Percentiles rank a stretch among this genome's conserved stretches.
These are phyloP conservation scores for Hyposoter didymator DNA, from an alignment of 2,888 invertebrate genomes.

Conservation along the genomic window DNA sequence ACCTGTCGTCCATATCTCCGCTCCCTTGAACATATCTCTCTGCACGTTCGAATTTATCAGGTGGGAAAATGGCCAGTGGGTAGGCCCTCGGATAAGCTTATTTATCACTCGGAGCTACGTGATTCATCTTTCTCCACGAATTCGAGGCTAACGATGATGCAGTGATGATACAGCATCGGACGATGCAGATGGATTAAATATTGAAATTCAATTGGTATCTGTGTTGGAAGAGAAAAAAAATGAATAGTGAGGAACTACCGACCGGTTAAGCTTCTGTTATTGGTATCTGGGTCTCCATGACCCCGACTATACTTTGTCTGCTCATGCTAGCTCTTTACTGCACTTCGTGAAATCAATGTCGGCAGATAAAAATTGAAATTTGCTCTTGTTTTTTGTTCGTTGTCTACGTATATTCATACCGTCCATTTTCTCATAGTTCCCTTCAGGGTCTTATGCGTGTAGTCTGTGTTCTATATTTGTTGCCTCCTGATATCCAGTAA, in stretches of 20 bases:
- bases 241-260: too few species aligned
- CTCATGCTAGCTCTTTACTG: neutral
- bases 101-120: neutral
- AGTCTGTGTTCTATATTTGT: constrained; percentile 30
- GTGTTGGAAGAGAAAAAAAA: too few species aligned
- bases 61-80: neutral
- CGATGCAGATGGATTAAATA: neutral
- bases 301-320: too few species aligned
- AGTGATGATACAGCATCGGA: neutral
- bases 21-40: neutral
- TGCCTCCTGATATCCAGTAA: constrained; percentile 26
- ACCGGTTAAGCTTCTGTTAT: too few species aligned
- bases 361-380: neutral
- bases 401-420: neutral
- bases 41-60: neutral
- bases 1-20: constrained; percentile 37
- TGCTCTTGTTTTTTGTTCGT: neutral
- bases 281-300: too few species aligned
- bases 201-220: neutral
- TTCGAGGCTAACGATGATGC: neutral
- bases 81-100: neutral
- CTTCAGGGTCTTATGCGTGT: neutral
- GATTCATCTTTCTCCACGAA: neutral
- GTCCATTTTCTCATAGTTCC: neutral
- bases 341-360: neutral